phyloP scores from a whole-genome alignment of 2,888 invertebrate species.

The Drosophila atroscutellata region DNA sequence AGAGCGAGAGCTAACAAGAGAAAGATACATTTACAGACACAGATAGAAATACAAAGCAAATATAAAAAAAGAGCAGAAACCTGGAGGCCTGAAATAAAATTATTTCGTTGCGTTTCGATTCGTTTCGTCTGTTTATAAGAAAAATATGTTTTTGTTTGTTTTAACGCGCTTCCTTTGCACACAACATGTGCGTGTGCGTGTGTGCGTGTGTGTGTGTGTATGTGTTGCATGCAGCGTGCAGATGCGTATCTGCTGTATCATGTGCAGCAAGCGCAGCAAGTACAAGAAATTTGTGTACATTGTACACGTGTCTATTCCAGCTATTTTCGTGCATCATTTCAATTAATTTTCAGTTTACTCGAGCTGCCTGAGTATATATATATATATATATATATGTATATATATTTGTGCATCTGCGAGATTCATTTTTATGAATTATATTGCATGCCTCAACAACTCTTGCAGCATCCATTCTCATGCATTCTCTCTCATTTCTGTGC shows the following conservation, averaged over 20 bases:
- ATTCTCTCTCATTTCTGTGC: conserved; percentile 14
- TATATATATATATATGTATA: conserved; percentile 3
- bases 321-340: conserved; percentile 63
- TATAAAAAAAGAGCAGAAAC: conserved; percentile 24
- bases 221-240: conserved; percentile 46
- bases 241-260: conserved; percentile 57
- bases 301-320: conserved; percentile 32
- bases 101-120: conserved; percentile 55
- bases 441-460: conserved; percentile 33
- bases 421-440: conserved; percentile 52
- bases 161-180: conserved; percentile 72
- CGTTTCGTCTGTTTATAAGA: conserved; percentile 73
- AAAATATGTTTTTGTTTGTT: conserved; percentile 79
- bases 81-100: conserved; percentile 69
- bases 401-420: conserved; percentile 15
- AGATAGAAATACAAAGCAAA: conserved; percentile 28
- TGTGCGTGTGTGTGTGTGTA: conserved; percentile 36
- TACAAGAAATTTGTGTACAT: conserved; percentile 3
- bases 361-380: conserved; percentile 25
- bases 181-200: conserved; percentile 41
- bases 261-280: conserved; percentile 31
- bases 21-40: conserved; percentile 21
- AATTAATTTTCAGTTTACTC: conserved; percentile 56
- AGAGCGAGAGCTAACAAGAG: conserved; percentile 8
- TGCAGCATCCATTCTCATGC: conserved; percentile 5